Conservation (phyloP, 1,140 invertebrate species). For the Adoxophyes honmai region DNA sequence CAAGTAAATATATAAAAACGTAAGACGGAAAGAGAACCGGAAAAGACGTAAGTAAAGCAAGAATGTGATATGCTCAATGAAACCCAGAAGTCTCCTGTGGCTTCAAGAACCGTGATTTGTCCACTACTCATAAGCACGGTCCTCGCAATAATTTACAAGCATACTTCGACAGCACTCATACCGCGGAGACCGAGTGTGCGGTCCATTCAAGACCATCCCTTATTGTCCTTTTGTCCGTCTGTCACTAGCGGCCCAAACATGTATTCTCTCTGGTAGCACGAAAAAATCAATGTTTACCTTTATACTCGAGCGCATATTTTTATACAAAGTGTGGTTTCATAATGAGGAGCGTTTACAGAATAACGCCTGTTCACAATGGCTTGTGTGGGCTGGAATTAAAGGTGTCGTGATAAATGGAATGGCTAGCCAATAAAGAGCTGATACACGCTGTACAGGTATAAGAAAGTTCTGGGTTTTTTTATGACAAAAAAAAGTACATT, state of each 20-base stretch:
- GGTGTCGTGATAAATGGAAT: conserved; percentile 57
- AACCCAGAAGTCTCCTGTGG: neutral
- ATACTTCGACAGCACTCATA: conserved; percentile 36
- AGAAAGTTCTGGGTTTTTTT: too few relatives aligned
- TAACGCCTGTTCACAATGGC: conserved; percentile 69
- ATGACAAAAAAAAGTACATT: too few relatives aligned
- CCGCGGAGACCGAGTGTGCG: conserved; percentile 54
- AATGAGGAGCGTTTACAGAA: conserved; percentile 72
- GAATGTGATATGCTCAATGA: too few relatives aligned
- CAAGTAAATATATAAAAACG: too few relatives aligned
- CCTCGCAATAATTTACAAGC: conserved; percentile 46
- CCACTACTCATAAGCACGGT: conserved; percentile 15
- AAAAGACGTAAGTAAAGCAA: too few relatives aligned
- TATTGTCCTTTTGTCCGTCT: conserved; percentile 64
- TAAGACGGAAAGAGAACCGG: too few relatives aligned
- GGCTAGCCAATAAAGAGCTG: neutral
- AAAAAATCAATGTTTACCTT: conserved; percentile 75
- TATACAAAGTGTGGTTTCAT: conserved; percentile 70
- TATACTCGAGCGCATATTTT: conserved; percentile 74
- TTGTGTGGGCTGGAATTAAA: conserved; percentile 61
- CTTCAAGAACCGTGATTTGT: neutral
- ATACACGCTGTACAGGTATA: conserved; percentile 21
- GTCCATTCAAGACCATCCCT: conserved; percentile 65
- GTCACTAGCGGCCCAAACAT: conserved; percentile 69
- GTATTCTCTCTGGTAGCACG: conserved; percentile 59